phyloP scores from a whole-genome alignment of 2,888 invertebrate genomes.

The Synergus itoensis region DNA sequence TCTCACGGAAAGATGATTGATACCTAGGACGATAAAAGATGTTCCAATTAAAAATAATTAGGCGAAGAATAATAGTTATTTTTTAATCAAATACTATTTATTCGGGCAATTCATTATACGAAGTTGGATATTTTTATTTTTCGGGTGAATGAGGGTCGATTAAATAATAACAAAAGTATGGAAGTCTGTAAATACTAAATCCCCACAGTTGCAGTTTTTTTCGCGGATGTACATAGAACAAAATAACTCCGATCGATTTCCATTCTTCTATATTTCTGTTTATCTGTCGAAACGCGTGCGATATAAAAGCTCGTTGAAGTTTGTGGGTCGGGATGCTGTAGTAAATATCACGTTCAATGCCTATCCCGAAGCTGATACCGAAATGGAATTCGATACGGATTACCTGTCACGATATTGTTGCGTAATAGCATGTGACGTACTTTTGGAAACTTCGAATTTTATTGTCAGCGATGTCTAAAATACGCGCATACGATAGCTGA shows the following conservation, averaged over 20 bases:
- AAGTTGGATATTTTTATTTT: neutral
- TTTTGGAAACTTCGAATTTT: conserved; percentile 37
- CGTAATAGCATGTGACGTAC: conserved; percentile 40
- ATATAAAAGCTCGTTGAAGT: conserved; percentile 39
- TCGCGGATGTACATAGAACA: conserved; percentile 1
- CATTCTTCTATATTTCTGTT: conserved; percentile 42
- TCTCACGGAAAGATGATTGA: neutral
- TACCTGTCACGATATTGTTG: conserved; percentile 42
- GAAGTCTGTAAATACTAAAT: conserved; percentile 17
- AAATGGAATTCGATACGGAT: conserved; percentile 43
- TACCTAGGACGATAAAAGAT: neutral
- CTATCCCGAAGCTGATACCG: conserved; percentile 36
- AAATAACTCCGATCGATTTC: conserved; percentile 38
- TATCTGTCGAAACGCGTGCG: conserved; percentile 40
- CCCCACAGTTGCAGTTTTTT: conserved; percentile 13
- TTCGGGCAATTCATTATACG: neutral
- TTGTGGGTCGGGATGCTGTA: conserved; percentile 40
- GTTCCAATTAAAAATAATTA: neutral
- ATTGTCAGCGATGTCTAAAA: conserved; percentile 21
- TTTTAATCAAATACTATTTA: neutral
- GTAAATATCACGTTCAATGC: conserved; percentile 40
- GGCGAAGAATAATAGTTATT: neutral
- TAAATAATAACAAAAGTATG: conserved; percentile 15
- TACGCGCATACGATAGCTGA: neutral
- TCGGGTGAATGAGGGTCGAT: neutral